phyloP scores from a whole-genome alignment of 2,888 invertebrate species.

The Macrophya annulata region DNA sequence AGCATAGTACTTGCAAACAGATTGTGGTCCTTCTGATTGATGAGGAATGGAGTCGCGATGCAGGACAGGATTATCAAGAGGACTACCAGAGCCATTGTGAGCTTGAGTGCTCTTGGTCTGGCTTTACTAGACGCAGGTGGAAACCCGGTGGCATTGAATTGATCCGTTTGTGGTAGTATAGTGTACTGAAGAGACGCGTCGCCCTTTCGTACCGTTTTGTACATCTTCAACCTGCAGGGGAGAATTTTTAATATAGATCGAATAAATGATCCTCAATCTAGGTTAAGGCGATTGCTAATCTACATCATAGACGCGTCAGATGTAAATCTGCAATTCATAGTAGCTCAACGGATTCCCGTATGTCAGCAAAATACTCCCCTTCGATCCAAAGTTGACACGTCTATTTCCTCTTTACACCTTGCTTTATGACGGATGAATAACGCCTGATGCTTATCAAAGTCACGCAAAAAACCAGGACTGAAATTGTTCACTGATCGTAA shows the following conservation, averaged over 20 bases:
- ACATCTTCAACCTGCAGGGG: slow-evolving; percentile 81
- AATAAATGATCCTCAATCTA: not conserved
- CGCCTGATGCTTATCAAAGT: slow-evolving; percentile 16
- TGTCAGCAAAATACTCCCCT: slow-evolving; percentile 12
- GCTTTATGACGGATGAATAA: slow-evolving; percentile 10
- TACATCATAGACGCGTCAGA: slow-evolving; percentile 4
- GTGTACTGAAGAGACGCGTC: slow-evolving; percentile 89
- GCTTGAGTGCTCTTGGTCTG: slow-evolving; percentile 65
- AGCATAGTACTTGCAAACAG: slow-evolving; percentile 66
- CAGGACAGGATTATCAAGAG: slow-evolving; percentile 66
- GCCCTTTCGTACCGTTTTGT: slow-evolving; percentile 88
- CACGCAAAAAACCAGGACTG: slow-evolving; percentile 4
- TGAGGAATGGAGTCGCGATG: slow-evolving; percentile 66
- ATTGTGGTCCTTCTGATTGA: slow-evolving; percentile 68
- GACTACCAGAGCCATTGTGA: slow-evolving; percentile 65
- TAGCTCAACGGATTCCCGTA: slow-evolving; percentile 3
- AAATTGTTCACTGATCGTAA: not conserved
- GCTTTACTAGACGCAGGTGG: slow-evolving; percentile 61
- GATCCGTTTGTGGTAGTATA: slow-evolving; percentile 87
- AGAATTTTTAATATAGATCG: slow-evolving; percentile 9
- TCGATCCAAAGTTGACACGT: slow-evolving; percentile 22
- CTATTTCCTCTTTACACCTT: slow-evolving; percentile 27
- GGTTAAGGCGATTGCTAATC: slow-evolving; percentile 8
- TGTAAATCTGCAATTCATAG: slow-evolving; percentile 34
- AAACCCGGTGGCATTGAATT: slow-evolving; percentile 64